Evolutionary conservation across 2,888 invertebrate species (phyloP).

Genomic region (Thereva unica): DNA sequence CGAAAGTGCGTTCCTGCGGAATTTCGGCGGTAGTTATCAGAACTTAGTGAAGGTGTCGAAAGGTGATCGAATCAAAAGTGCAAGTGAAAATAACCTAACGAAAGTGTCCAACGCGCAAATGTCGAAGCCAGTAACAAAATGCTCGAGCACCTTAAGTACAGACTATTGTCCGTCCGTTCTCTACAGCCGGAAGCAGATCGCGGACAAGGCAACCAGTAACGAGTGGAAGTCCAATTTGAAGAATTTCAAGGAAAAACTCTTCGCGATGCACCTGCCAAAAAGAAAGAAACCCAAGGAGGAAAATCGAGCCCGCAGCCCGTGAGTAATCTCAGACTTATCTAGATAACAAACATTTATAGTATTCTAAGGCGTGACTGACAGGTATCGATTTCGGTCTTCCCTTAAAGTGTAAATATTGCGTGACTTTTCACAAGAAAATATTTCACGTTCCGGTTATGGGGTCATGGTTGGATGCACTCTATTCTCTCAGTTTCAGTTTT

Average conservation of each 20-base stretch:
- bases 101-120: conserved; percentile 24
- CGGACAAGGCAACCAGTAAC: conserved; percentile 10
- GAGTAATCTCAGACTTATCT: neutral
- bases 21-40: conserved; percentile 40
- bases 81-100: conserved; percentile 42
- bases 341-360: neutral
- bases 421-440: too few relatives aligned
- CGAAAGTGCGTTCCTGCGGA: conserved; percentile 21
- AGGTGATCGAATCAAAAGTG: conserved; percentile 35
- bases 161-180: conserved; percentile 43
- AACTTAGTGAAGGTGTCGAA: conserved; percentile 31
- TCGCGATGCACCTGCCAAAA: conserved; percentile 32
- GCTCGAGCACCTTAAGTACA: conserved; percentile 7
- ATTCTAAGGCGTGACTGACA: neutral
- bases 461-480: conserved; percentile 19
- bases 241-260: conserved; percentile 35
- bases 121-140: conserved; percentile 18
- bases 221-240: conserved; percentile 19
- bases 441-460: neutral
- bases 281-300: conserved; percentile 24
- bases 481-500: conserved; percentile 4
- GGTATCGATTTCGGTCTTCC: neutral
- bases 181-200: conserved; percentile 37
- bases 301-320: conserved; percentile 7
- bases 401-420: too few relatives aligned